phyloP scores from a whole-genome alignment of 2,113 vertebrate species.

The Phaetusa simplex region DNA sequence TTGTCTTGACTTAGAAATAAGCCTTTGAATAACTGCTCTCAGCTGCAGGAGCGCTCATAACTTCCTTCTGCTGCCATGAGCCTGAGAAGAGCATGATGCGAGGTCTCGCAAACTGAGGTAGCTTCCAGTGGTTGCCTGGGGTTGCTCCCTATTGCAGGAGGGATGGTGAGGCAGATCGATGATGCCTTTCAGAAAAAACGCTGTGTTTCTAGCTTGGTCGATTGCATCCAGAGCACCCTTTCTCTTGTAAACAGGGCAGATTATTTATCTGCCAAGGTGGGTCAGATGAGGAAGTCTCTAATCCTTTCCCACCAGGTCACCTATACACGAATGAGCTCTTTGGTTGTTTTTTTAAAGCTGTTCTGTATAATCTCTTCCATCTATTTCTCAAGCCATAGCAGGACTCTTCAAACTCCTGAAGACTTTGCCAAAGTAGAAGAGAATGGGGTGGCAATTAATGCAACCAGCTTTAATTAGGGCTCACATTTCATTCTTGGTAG shows the following conservation, averaged over 20 bases:
- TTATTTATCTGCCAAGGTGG: not conserved
- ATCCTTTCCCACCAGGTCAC: not conserved
- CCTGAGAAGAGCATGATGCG: accelerated
- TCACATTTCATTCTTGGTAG: not conserved
- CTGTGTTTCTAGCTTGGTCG: not conserved
- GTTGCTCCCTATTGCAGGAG: not conserved
- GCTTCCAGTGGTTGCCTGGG: not conserved
- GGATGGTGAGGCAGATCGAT: not conserved
- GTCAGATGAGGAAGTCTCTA: not conserved
- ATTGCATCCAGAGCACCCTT: not conserved
- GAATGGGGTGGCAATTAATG: not conserved
- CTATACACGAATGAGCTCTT: not conserved
- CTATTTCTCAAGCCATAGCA: not conserved
- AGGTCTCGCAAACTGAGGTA: not conserved
- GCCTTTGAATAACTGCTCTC: not conserved
- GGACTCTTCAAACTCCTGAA: not conserved
- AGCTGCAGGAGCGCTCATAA: not conserved
- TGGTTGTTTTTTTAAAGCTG: not conserved
- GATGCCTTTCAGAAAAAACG: not conserved
- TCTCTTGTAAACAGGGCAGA: not conserved
- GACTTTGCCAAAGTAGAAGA: not conserved
- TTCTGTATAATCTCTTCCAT: not conserved
- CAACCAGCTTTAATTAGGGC: not conserved
- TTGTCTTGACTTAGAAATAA: not conserved
- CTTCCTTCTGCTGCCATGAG: not conserved